Evolutionary conservation across 1,140 invertebrate species (phyloP).

Genomic region (Drosophila tristis): DNA sequence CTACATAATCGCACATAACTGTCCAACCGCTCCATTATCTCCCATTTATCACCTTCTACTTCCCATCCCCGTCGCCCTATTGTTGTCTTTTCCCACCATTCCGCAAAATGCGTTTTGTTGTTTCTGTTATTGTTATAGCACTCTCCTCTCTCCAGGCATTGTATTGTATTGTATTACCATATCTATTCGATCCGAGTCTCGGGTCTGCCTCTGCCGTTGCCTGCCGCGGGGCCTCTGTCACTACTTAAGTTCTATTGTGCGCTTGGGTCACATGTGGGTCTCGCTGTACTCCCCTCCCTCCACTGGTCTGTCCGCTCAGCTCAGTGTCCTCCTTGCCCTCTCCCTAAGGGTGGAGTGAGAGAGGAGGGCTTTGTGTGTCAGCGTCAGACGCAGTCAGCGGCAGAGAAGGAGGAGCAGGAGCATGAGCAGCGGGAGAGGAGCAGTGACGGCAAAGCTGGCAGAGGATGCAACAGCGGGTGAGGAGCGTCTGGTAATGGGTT

Average conservation of each 20-base stretch:
- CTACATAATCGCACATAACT: slow-evolving; percentile 1
- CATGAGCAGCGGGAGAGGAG: slow-evolving; percentile 11
- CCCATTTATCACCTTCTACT: slow-evolving; percentile 43
- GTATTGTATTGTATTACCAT: slow-evolving; percentile 45
- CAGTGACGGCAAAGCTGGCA: neutral
- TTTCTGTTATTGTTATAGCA: slow-evolving; percentile 42
- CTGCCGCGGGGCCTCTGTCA: slow-evolving; percentile 14
- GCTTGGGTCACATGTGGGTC: slow-evolving; percentile 37
- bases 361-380: slow-evolving; percentile 20
- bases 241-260: slow-evolving; percentile 46
- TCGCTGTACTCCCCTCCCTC: neutral
- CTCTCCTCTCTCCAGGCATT: too few relatives aligned
- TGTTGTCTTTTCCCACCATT: slow-evolving; percentile 49
- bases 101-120: slow-evolving; percentile 32
- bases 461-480: too few relatives aligned
- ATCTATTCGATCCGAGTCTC: slow-evolving; percentile 38
- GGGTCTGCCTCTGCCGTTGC: too few relatives aligned
- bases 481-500: too few relatives aligned
- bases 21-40: slow-evolving; percentile 29
- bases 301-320: slow-evolving; percentile 11
- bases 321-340: slow-evolving; percentile 24
- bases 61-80: slow-evolving; percentile 20
- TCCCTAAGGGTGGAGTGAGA: slow-evolving; percentile 18
- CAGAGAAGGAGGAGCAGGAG: slow-evolving; percentile 5
- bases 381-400: slow-evolving; percentile 7